Evolutionary conservation across 2,888 invertebrate species (phyloP).

Genomic region (Galerucella nymphaeae): DNA sequence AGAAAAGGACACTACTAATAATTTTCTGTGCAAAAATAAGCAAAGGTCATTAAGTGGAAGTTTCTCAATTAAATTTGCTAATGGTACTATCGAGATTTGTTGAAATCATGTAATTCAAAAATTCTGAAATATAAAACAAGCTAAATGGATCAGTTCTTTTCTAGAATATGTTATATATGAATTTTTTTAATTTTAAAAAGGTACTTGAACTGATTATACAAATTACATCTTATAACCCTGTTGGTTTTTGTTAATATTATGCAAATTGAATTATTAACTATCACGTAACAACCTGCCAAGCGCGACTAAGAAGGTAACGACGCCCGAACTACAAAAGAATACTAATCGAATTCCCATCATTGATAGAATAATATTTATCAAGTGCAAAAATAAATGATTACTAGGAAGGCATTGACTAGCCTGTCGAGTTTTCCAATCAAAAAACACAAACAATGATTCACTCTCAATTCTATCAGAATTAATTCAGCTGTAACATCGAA

Average conservation of each 20-base stretch:
- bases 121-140: too few species aligned
- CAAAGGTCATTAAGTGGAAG: too few species aligned
- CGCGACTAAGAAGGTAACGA: background rate
- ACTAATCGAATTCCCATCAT: background rate
- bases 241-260: background rate
- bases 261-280: background rate
- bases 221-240: background rate
- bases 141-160: too few species aligned
- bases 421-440: slow-evolving; percentile 8
- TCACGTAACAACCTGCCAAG: background rate
- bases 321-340: slow-evolving; percentile 10
- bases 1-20: too few species aligned
- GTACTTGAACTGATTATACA: too few species aligned
- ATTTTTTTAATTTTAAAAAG: too few species aligned
- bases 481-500: background rate
- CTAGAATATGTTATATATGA: too few species aligned
- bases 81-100: too few species aligned
- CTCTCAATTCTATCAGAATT: background rate
- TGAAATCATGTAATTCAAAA: too few species aligned
- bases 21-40: too few species aligned
- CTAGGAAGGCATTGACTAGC: slow-evolving; percentile 16
- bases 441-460: slow-evolving; percentile 12
- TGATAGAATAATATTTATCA: background rate
- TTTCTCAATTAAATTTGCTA: too few species aligned
- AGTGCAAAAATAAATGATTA: slow-evolving; percentile 19